A percentile compares a stretch with the other conserved stretches of the same genome.
Evolutionary conservation across 2,113 vertebrate species (phyloP).

Genomic region (Marmota flaviventris): DNA sequence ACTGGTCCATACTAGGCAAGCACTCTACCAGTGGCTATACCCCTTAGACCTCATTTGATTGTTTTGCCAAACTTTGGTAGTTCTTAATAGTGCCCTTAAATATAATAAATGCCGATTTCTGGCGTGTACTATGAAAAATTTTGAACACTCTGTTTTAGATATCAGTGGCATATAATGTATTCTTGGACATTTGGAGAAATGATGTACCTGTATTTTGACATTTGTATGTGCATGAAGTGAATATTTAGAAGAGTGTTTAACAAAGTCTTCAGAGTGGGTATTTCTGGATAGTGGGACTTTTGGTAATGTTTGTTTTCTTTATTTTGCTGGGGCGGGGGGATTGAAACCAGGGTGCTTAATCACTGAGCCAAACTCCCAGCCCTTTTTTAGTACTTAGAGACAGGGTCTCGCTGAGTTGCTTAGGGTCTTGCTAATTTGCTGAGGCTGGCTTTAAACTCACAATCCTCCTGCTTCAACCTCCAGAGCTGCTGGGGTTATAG

Average conservation of each 20-base stretch:
- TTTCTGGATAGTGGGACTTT: background rate
- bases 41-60: background rate
- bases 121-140: background rate
- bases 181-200: background rate
- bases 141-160: background rate
- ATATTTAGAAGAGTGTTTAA: background rate
- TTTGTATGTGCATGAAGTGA: background rate
- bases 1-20: background rate
- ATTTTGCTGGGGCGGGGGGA: background rate
- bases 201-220: background rate
- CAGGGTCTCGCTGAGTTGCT: background rate
- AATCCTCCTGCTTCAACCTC: too few relatives aligned
- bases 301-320: background rate
- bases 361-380: too few relatives aligned
- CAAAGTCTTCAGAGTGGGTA: background rate
- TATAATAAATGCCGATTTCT: slow-evolving; percentile 12
- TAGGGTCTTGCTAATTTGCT: background rate
- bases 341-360: background rate
- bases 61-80: background rate
- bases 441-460: too few relatives aligned
- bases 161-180: slow-evolving; percentile 3
- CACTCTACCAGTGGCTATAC: background rate
- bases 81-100: background rate
- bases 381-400: background rate
- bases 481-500: background rate